Conservation (phyloP, 2,113 vertebrate species). For the Spermophilus dauricus region DNA sequence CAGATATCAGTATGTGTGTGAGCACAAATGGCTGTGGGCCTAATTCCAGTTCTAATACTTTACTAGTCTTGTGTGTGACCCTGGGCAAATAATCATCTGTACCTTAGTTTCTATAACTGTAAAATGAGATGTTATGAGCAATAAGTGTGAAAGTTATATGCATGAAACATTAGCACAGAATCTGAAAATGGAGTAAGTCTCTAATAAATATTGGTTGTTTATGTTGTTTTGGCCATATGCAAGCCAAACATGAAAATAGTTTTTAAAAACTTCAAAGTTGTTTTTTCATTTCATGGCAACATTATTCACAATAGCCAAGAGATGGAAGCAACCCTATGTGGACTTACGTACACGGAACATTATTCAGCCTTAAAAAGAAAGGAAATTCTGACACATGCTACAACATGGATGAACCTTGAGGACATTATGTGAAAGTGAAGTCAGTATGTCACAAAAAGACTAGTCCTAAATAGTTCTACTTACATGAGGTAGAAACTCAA, state of each 20-base stretch:
- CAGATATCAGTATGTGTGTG: neutral
- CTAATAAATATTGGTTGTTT: neutral
- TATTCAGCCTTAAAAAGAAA: constrained; percentile 19
- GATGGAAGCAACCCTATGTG: neutral
- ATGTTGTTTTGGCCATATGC: neutral
- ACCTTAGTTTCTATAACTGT: constrained; percentile 13
- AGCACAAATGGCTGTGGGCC: neutral
- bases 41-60: neutral
- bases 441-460: constrained; percentile 8
- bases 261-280: neutral
- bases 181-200: neutral
- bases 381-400: neutral
- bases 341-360: neutral
- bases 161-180: constrained; percentile 45
- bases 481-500: neutral
- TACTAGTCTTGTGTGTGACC: neutral
- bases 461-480: neutral
- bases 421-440: constrained; percentile 16
- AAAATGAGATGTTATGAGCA: neutral
- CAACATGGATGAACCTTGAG: neutral
- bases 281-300: neutral
- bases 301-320: constrained; percentile 33
- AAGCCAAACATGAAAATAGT: constrained; percentile 50
- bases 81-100: neutral
- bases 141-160: neutral